Conservation (phyloP, 1,140 invertebrate genomes). For the Ctenoplectra terminalis region DNA sequence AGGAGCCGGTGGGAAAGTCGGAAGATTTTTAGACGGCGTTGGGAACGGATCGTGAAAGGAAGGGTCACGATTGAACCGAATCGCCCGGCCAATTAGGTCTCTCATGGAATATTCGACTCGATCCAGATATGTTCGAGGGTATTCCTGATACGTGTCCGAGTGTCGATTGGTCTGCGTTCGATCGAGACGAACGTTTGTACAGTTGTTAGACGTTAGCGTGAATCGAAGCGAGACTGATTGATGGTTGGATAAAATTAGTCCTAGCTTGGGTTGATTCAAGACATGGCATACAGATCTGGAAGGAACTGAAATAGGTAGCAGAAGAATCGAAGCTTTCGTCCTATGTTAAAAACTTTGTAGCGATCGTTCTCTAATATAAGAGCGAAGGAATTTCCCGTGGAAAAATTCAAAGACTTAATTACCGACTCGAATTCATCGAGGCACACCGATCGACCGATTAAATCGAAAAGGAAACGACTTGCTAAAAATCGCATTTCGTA, state of each 20-base stretch:
- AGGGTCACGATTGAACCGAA: slow-evolving; percentile 33
- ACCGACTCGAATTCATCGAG: slow-evolving; percentile 32
- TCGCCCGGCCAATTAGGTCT: slow-evolving; percentile 11
- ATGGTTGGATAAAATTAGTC: no score
- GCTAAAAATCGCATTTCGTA: slow-evolving; percentile 31
- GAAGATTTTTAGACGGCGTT: slow-evolving; percentile 46
- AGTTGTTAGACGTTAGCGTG: no score
- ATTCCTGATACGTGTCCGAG: background rate
- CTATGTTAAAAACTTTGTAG: background rate
- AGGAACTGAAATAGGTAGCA: background rate
- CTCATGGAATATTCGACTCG: background rate
- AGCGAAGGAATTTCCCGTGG: background rate
- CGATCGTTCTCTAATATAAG: background rate
- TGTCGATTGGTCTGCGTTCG: background rate
- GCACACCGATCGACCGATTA: slow-evolving; percentile 41
- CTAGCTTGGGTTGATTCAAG: no score
- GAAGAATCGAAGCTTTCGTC: background rate
- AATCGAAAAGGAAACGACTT: slow-evolving; percentile 17
- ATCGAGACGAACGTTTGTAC: background rate
- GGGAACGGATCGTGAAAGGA: slow-evolving; percentile 9
- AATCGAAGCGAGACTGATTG: no score
- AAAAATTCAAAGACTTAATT: slow-evolving; percentile 40
- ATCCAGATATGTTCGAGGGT: background rate
- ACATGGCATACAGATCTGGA: background rate
- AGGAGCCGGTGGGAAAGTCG: slow-evolving; percentile 13